Base-by-base conservation (phyloP, 2,113 vertebrate species). In the Rhinoderma darwinii region DNA sequence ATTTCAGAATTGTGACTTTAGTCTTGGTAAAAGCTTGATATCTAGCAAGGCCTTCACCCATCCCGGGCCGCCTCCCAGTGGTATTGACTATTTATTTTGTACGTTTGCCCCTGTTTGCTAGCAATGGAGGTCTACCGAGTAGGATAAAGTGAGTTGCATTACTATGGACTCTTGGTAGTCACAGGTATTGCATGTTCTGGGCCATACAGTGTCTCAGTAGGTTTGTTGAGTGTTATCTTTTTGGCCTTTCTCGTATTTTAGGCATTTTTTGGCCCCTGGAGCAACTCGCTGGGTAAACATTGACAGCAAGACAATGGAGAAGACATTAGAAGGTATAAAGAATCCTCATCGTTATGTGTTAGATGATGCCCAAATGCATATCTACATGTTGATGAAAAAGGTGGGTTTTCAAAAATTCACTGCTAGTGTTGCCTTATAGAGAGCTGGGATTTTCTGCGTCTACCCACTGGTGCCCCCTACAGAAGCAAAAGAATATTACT, bases 361-460 rank as follows among this genome's bases (percentile, higher is more conserved):
- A 92, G 97, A 99, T 0, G 96, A 96, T 0, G 98, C 98, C 0
- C 97, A 98, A 89, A 95, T 97, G 94, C 98, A 99, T 90, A 97
- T 99, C 91, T 98, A 99, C 93, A 96, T 97, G 93, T 95, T 99
- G 77, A 99, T 99, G 97, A 99, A 99, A 92, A 99, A 99, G 95
- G 98, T 97, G 37, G 61, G 75, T 80, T n/a, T 11, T 51, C 27
- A 72, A n/a, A 44, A 66, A 43, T 70, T 59, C 51, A n/a, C 77
- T 41, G 44, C 41, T 30, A 30, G 27, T 54, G 30, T 35, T 54
- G 37, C 51, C 37, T 59, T 32, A 80, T 32, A 80, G 5, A 59
- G 51, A 35, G 54, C 20, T 39, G 54, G 30, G 17, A 39, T 39
- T 25, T 37, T 59, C 77, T 37, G 51, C 51, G 27, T 39, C 54